Evolutionary conservation across 2,113 vertebrate species (phyloP), one percentile per base, ranked within the genome.

Genomic region (Cephalopholis sonnerati): DNA sequence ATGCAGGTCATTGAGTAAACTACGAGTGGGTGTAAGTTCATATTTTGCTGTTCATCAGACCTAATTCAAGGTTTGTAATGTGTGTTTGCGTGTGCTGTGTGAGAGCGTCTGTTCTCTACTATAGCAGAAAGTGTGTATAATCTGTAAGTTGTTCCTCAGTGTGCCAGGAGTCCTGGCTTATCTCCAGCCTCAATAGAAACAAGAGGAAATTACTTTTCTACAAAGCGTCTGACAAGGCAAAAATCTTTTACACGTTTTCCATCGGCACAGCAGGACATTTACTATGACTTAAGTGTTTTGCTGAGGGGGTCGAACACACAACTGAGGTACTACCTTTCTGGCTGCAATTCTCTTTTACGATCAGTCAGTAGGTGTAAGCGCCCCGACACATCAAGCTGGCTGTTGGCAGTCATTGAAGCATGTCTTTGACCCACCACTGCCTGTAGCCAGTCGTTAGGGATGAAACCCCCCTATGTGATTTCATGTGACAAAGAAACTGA

Each of bases 191-290:
- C 74, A 58, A 59, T 79, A 76, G 89, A 93, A 90, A 92, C 87
- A 77, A 74, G 67, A 85, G 87, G 87, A 84, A 92, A 93, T 90
- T 69, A 87, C 86, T 89, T 92, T 85, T 87, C 83, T 91, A 62
- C 82, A 89, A 88, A 91, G 82, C 29, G 53, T 85, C 89, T 90
- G 88, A 93, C 86, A 76, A 85, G 74, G 85, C 83, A 82, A 78
- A 44, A 91, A 90, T 87, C 71, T 87, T 79, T 84, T 84, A 79
- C 81, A 78, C 4, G 50, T 82, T 91, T 91, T 90, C 79, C 79
- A 71, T 51, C 50, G 71, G 59, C 81, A 58, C 82, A 85, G 85
- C 83, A 73, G 82, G 69, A 73, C 69, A 77, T 86, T 87, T 70
- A 82, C 78, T 82, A 63, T 44, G 70, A 85, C 74, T 74, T 71